These are phyloP conservation scores for Gymnothorax reevesii DNA, from an alignment of 2,797 vertebrate species.

Conservation along the genomic window DNA sequence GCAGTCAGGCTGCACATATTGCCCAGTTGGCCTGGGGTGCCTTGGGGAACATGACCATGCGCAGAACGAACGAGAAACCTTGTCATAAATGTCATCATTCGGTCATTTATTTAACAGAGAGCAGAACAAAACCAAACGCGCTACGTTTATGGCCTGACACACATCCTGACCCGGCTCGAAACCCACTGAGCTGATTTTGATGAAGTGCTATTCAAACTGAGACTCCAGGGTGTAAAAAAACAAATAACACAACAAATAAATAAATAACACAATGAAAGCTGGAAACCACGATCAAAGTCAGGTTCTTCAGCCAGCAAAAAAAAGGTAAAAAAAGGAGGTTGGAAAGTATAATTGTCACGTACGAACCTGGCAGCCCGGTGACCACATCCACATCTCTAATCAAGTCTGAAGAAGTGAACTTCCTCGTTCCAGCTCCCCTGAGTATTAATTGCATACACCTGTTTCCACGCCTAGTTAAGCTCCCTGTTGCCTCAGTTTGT, in stretches of 20 bases:
- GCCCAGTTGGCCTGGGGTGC: constrained; percentile 17
- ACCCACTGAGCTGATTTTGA: constrained; percentile 21
- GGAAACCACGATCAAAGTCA: not conserved
- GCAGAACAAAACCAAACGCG: not conserved
- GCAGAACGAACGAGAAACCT: not conserved
- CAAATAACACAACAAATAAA: not conserved
- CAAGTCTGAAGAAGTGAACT: too few relatives aligned
- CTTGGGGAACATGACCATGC: not conserved
- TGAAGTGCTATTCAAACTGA: constrained; percentile 9
- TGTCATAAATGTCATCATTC: not conserved
- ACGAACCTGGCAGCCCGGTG: not conserved
- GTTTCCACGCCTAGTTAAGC: too few relatives aligned
- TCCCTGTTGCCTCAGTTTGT: too few relatives aligned
- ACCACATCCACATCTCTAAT: too few relatives aligned
- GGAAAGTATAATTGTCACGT: not conserved
- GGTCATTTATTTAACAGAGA: not conserved
- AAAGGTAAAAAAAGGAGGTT: not conserved
- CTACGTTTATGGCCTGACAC: not conserved
- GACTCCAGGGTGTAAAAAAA: constrained; percentile 14
- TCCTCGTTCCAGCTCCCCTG: too few relatives aligned
- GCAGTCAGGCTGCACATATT: constrained; percentile 23
- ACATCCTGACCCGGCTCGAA: not conserved
- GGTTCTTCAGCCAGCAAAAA: not conserved
- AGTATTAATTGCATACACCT: too few relatives aligned
- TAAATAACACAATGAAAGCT: not conserved